These are phyloP conservation scores for Drosophila birchii DNA, from an alignment of 2,888 invertebrate genomes.

Conservation along the genomic window DNA sequence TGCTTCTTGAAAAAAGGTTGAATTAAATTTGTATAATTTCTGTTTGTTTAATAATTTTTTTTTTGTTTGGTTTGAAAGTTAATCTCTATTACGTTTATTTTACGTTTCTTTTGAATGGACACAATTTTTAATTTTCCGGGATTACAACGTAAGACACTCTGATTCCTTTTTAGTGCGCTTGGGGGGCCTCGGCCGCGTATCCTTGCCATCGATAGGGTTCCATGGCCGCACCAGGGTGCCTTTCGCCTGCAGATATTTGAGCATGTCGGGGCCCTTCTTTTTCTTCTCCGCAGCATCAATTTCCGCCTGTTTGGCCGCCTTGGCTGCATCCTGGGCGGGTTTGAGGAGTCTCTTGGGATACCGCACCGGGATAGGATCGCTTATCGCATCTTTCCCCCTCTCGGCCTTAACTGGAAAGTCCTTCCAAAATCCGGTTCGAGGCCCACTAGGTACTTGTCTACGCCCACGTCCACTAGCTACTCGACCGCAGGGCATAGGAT, in stretches of 20 bases:
- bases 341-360: slow-evolving; percentile 38
- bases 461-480: slow-evolving; percentile 7
- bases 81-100: too few relatives aligned
- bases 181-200: neutral
- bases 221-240: slow-evolving; percentile 47
- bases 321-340: slow-evolving; percentile 4
- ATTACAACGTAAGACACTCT: neutral
- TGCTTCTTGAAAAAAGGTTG: too few relatives aligned
- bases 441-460: neutral
- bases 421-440: slow-evolving; percentile 18
- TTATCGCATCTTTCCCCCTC: slow-evolving; percentile 16
- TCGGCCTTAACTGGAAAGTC: slow-evolving; percentile 35
- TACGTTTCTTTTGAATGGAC: too few relatives aligned
- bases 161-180: neutral
- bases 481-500: slow-evolving; percentile 34
- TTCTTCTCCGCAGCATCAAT: slow-evolving; percentile 21
- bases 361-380: slow-evolving; percentile 38
- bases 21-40: too few relatives aligned
- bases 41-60: too few relatives aligned
- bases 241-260: slow-evolving; percentile 55
- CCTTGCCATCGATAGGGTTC: slow-evolving; percentile 69
- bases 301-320: slow-evolving; percentile 28
- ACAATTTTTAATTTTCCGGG: too few relatives aligned
- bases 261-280: slow-evolving; percentile 57
- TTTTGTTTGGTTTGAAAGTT: too few relatives aligned